Evolutionary conservation across 2,797 vertebrate genomes (phyloP), one percentile per base, ranked within the genome.

Genomic region (Syncerus caffer): DNA sequence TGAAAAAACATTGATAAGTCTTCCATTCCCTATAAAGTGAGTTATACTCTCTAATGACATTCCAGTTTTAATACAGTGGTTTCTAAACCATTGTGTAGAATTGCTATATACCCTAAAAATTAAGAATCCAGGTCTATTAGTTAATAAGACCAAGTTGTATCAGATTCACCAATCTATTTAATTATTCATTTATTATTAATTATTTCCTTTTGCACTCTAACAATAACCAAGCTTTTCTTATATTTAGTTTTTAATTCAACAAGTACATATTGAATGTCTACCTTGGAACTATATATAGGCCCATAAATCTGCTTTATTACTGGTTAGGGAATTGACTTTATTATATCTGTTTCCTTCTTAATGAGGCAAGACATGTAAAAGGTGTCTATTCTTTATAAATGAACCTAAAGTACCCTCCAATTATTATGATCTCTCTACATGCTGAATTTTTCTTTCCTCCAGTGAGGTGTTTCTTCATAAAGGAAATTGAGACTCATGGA

Each of bases 221-320:
- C 38, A 92, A n/a, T 71, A 51, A 15, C 45, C 25, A 94, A 87
- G 31, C 11, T 87, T 87, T 94, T 83, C n/a, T 83, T 95, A 96
- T 14, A 47, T 57, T 89, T 88, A 89, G 27, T 60, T 94, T 83
- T 50, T 89, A 60, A 84, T 60, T 80, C 23, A 87, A 19, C 23
- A 92, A 89, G 17, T 86, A 38, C 25, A 7, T 95, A 62, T 21
- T 42, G 21, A 95, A 47, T 86, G 1, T 76, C 82, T 86, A 29
- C 82, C n/a, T 94, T 89, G 80, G 23, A 79, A 91, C 6, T 87
- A 4, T 38, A 87, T 90, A 50, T 13, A 82, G 7, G 21, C 29
- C 34, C 67, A 51, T 87, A 93, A 57, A 45, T 95, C 50, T 89
- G 60, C 78, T 90, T 93, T 86, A 79, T 83, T 89, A 95, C 62